A percentile compares a stretch with the other conserved stretches of the same genome.
Conservation (phyloP, 2,888 invertebrate species). For the Heliothis peltigera region DNA sequence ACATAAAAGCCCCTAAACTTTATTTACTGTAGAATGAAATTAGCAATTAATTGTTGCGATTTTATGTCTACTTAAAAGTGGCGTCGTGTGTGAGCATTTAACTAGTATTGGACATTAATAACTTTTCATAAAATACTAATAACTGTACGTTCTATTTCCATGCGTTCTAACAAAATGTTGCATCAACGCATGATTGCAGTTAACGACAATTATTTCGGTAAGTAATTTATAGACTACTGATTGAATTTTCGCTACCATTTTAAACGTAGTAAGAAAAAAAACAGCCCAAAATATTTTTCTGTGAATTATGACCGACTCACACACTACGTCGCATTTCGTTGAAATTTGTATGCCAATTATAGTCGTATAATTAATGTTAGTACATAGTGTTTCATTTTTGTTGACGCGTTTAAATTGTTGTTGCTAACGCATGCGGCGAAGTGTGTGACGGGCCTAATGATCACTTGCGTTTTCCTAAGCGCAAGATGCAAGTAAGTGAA, state of each 20-base stretch:
- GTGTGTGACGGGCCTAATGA: constrained; percentile 61
- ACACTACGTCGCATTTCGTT: constrained; percentile 59
- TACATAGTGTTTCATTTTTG: constrained; percentile 28
- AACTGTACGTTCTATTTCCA: constrained; percentile 82
- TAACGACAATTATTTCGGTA: constrained; percentile 99
- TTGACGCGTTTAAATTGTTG: constrained; percentile 52
- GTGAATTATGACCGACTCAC: constrained; percentile 45
- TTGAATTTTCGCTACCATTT: constrained; percentile 45
- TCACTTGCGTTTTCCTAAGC: constrained; percentile 51
- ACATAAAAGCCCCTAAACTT: constrained; percentile 7
- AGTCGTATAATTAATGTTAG: constrained; percentile 44
- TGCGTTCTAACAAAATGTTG: constrained; percentile 85
- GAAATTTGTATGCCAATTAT: constrained; percentile 38
- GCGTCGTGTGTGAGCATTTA: constrained; percentile 65
- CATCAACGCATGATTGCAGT: constrained; percentile 92
- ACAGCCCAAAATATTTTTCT: constrained; percentile 6
- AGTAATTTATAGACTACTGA: constrained; percentile 87
- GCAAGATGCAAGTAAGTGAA: constrained; percentile 60
- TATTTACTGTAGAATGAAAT: constrained; percentile 25
- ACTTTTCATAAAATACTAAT: constrained; percentile 68
- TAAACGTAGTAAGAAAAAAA: constrained; percentile 22
- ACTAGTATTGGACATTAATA: constrained; percentile 43
- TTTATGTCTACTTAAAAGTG: constrained; percentile 46
- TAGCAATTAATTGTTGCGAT: constrained; percentile 28
- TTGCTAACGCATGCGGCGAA: constrained; percentile 64